These are phyloP conservation scores for Zoanthus sociatus DNA, from an alignment of 92 coral and sea anemone species.

Conservation along the genomic window DNA sequence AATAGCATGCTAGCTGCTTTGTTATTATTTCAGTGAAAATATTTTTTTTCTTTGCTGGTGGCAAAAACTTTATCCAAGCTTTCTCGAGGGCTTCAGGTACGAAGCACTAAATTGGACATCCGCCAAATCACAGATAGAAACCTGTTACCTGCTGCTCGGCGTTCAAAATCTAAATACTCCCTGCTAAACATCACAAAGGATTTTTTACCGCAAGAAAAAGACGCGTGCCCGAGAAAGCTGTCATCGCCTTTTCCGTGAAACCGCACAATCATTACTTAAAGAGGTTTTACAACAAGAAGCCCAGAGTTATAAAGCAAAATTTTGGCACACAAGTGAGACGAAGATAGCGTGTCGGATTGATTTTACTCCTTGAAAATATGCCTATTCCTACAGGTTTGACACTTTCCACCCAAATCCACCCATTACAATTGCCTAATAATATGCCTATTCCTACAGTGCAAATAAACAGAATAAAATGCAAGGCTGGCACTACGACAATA, in stretches of 20 bases:
- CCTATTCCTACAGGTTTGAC: slow-evolving; percentile 59
- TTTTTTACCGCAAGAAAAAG: not conserved
- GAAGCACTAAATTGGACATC: slow-evolving; percentile 14
- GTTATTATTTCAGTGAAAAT: not conserved
- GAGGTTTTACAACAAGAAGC: too few species aligned
- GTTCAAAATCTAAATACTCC: slow-evolving; percentile 15
- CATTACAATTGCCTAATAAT: not conserved
- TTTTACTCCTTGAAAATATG: slow-evolving; percentile 14
- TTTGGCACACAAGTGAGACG: slow-evolving; percentile 4
- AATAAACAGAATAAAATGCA: too few species aligned
- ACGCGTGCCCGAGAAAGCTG: not conserved
- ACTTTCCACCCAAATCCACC: slow-evolving; percentile 73
- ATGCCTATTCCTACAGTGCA: not conserved
- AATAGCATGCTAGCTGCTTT: slow-evolving; percentile 23
- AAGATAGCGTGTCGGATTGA: not conserved
- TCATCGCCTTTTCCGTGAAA: not conserved
- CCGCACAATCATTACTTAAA: not conserved
- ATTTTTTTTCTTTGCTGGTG: slow-evolving; percentile 39
- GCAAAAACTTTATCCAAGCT: not conserved
- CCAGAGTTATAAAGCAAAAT: not conserved
- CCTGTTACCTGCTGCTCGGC: slow-evolving; percentile 28
- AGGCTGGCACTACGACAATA: too few species aligned
- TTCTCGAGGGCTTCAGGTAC: not conserved
- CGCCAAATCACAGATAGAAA: slow-evolving; percentile 14
- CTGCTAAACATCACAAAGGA: not conserved